Base-by-base conservation (phyloP, 2,888 invertebrate species). In the Troides oblongomaculatus region DNA sequence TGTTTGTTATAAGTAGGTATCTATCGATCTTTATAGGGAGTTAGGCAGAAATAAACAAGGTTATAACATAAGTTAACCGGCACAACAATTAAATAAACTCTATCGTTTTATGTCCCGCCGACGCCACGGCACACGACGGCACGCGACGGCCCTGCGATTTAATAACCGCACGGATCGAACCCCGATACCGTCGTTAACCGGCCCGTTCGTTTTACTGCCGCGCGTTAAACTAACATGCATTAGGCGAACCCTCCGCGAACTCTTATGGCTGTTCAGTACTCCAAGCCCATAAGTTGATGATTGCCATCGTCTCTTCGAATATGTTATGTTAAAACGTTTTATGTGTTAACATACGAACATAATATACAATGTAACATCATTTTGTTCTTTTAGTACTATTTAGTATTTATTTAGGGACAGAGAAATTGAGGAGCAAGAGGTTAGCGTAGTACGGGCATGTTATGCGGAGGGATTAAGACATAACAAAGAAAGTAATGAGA, bases 131-230 rank as follows among this genome's bases (percentile, higher is more conserved):
- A 6, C 39, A 6, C 39, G 39, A 64, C 53, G 39, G 39, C 39
- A 39, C 39, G 39, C 39, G 39, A 39, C 39, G 53, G 17, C 36
- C 43, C 46, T 18, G 66, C 68, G 74, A 73, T 72, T 73, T 71
- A 73, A 76, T 73, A 74, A 73, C 73, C 70, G 71, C 73, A 73
- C 71, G 72, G 72, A 74, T 72, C 73, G 73, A 74, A 72, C 72
- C 73, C 69, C 46, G 23, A 58, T 46, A 39, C 58, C 57, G 66
- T 58, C 65, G 69, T 69, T 69, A 69, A 81, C 78, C 79, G 77
- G 76, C 74, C 78, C 82, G 79, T 80, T 78, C 77, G 78, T 79
- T 86, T 87, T 86, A 86, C 75, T 82, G 79, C 75, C 76, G 79
- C 78, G 79, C 84, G 81, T 82, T 85, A 83, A 84, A 85, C 74